phyloP scores from a whole-genome alignment of 1,140 invertebrate genomes.

The Trachymyrmex cornetzi region DNA sequence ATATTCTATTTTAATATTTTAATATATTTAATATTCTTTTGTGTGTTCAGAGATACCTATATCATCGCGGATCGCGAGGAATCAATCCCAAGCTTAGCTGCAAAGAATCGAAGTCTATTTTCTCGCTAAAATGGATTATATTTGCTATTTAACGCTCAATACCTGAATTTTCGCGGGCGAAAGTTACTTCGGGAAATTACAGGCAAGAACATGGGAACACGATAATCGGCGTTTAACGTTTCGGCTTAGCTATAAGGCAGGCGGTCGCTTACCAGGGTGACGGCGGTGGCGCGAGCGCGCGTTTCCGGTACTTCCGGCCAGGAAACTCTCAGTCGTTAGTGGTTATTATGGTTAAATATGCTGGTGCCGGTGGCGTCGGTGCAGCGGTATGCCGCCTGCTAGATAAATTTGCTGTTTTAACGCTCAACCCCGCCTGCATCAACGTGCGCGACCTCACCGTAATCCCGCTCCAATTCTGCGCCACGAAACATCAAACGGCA shows the following conservation, averaged over 20 bases:
- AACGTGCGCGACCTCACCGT: slow-evolving; percentile 7
- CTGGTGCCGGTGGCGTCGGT: slow-evolving; percentile 32
- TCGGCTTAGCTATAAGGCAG: slow-evolving; percentile 70
- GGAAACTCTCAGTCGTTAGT: slow-evolving; percentile 78
- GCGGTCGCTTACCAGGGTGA: slow-evolving; percentile 66
- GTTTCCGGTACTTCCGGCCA: slow-evolving; percentile 70
- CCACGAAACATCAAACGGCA: slow-evolving; percentile 40
- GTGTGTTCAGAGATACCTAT: neutral
- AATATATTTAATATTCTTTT: slow-evolving; percentile 6
- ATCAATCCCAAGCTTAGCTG: neutral
- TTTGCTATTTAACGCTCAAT: slow-evolving; percentile 4
- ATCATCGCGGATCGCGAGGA: neutral
- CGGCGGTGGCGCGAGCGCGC: slow-evolving; percentile 47
- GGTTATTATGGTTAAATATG: slow-evolving; percentile 79
- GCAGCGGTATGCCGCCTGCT: neutral
- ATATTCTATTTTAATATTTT: neutral
- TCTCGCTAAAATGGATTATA: neutral
- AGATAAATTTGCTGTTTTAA: slow-evolving; percentile 70
- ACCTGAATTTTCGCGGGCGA: neutral
- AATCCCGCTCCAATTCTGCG: slow-evolving; percentile 29
- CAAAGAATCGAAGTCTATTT: neutral
- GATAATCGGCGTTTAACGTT: slow-evolving; percentile 79
- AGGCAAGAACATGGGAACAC: slow-evolving; percentile 47
- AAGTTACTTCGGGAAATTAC: slow-evolving; percentile 71
- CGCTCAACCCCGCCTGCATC: neutral